These are phyloP conservation scores for Falco novaeseelandiae DNA, from an alignment of 2,797 vertebrate genomes.

Conservation along the genomic window DNA sequence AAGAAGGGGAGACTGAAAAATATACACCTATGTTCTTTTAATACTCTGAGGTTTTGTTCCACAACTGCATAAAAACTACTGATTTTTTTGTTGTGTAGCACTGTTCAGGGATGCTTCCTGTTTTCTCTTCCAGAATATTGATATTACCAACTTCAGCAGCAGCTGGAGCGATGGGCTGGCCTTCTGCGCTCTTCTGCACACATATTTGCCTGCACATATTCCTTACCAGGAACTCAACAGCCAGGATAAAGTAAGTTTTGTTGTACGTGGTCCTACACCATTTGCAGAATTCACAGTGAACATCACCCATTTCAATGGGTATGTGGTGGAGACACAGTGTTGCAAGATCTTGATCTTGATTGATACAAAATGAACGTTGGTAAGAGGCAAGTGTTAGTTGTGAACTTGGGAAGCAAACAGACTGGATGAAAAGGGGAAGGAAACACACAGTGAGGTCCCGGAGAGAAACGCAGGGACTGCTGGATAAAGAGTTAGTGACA, in stretches of 20 bases:
- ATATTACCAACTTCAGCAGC: constrained; percentile 95
- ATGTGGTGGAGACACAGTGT: background rate
- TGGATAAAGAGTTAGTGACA: background rate
- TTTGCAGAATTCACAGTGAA: background rate
- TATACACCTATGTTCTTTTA: background rate
- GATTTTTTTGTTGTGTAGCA: background rate
- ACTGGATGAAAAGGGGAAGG: background rate
- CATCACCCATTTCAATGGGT: background rate
- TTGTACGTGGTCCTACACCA: background rate
- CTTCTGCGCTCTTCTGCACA: constrained; percentile 90
- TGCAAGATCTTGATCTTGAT: background rate
- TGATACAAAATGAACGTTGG: background rate
- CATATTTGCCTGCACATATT: constrained; percentile 91
- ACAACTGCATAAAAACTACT: background rate
- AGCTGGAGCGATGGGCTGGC: constrained; percentile 93
- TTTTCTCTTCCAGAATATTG: constrained; percentile 83
- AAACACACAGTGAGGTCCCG: background rate
- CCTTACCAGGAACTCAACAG: constrained; percentile 91
- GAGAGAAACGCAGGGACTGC: background rate
- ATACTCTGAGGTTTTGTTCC: background rate
- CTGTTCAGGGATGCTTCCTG: background rate
- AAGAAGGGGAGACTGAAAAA: background rate
- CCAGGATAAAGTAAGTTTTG: constrained; percentile 87
- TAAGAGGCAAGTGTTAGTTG: background rate
- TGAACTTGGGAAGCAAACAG: background rate